These are phyloP conservation scores for Okamejei kenojei DNA, from an alignment of 2,797 vertebrate species.

Conservation along the genomic window DNA sequence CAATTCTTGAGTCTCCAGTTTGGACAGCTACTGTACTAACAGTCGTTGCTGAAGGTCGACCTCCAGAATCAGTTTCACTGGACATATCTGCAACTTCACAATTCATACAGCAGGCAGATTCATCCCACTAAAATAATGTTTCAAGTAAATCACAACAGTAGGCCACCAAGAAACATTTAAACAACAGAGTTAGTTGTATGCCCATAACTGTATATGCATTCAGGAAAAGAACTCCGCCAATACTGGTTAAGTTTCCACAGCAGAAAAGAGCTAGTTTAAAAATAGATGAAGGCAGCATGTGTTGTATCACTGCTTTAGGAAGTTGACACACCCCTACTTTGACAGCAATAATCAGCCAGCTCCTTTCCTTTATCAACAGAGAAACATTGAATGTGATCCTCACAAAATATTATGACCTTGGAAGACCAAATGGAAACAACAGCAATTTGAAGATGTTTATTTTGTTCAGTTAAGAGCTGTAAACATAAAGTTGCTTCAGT, in stretches of 20 bases:
- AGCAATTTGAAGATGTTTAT: constrained; percentile 34
- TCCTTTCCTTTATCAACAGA: constrained; percentile 55
- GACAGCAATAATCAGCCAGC: constrained; percentile 54
- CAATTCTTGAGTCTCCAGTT: constrained; percentile 69
- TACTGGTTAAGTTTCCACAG: constrained; percentile 61
- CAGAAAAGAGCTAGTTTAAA: constrained; percentile 71
- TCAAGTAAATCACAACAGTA: background rate
- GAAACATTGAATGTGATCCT: constrained; percentile 43
- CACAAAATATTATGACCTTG: constrained; percentile 45
- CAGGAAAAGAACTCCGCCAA: constrained; percentile 54
- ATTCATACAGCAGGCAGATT: constrained; percentile 41
- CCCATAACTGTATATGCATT: constrained; percentile 45
- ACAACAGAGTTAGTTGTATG: background rate
- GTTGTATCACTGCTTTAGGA: constrained; percentile 67
- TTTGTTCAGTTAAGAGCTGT: background rate
- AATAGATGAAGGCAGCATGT: constrained; percentile 71
- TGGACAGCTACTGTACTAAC: constrained; percentile 81
- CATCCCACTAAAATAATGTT: background rate
- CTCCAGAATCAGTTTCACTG: constrained; percentile 47
- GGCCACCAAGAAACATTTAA: background rate
- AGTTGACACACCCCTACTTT: constrained; percentile 70
- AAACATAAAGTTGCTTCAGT: background rate
- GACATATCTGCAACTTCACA: constrained; percentile 54
- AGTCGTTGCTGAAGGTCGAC: constrained; percentile 64
- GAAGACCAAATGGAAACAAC: constrained; percentile 47